Evolutionary conservation across 2,888 invertebrate species (phyloP), one percentile per base, ranked within the genome.

Genomic region (Cylloceria caligata): DNA sequence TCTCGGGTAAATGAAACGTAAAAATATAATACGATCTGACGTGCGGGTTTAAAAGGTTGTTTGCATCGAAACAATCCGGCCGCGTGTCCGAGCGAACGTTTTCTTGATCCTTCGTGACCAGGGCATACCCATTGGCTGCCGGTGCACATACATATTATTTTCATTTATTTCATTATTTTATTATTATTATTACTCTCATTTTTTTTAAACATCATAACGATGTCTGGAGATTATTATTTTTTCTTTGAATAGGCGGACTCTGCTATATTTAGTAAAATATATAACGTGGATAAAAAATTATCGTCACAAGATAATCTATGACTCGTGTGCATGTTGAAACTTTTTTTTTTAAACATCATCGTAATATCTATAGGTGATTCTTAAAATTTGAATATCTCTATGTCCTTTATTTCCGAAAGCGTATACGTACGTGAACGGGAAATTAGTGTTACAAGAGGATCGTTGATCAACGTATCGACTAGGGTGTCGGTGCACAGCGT

Each of bases 391-490:
- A 3, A 65, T 34, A 13, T n/a, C 39, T 34, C 36, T 1, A 11
- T n/a, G 19, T 1, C 3, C n/a, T 19, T 47, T 9, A 60, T 11
- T 52, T 27, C 9, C 34, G 16, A 11, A 11, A 34, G 55, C 2
- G 16, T 16, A 24, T 36, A n/a, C 11, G 62, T 24, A 34, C 86
- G 83, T 77, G 84, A 86, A 86, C 9, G 52, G 88, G 89, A 90
- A 90, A 91, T 91, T 91, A 90, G 88, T 89, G 88, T 88, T 89
- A 88, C 87, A 86, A 88, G 87, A 83, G 86, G 84, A 83, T 85
- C 84, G 88, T 88, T 86, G 87, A 89, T 90, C 89, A 89, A 89
- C 60, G 42, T 57, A 69, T 71, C 65, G 65, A 62, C 71, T 57
- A 34, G 67, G 69, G 60, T 75, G 71, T 71, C 47, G 36, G 36